Evolutionary conservation across 2,113 vertebrate species (phyloP), one percentile per base, ranked within the genome.

Genomic region (Puma concolor): DNA sequence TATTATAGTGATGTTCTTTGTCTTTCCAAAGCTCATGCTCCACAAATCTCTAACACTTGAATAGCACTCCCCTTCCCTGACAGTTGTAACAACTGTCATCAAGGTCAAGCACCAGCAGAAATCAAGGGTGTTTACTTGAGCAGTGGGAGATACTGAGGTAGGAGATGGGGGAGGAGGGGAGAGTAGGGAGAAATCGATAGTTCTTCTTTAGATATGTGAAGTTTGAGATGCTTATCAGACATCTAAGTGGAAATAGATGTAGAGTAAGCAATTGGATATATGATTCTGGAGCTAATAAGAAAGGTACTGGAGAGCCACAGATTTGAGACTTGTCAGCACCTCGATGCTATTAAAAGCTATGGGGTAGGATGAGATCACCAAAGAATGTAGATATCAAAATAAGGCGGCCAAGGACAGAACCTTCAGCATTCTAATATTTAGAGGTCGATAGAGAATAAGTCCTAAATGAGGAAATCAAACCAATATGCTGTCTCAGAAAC

Each of bases 151-250:
- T 33, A 52, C 21, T 95, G 6, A 11, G 16, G 44, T 54, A 93
- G 16, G 52, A 90, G 17, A 71, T 54, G 25, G 14, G 1, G 27
- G 16, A 88, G 54, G 14, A 94, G 23, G n/a, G 4, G 52, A 83
- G 48, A 38, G 31, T 54, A 88, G 23, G 54, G 17, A 90, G 44
- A 97, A 87, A 97, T 95, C 48, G 64, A 94, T 97, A 87, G 16
- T 86, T 85, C 86, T 83, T 88, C 77, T 86, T 63, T 23, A 95
- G 21, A 57, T 64, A 80, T 33, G 11, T 44, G 29, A 92, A 76
- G 52, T 87, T 50, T 83, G 80, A 96, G 77, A 92, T 84, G 21
- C 9, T 72, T 79, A 83, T 82, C 50, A 57, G 81, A 48, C 44
- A 66, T 83, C 54, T 57, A 92, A 82, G 44, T 52, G n/a, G 77